Evolutionary conservation across 1,140 invertebrate species (phyloP).

Genomic region (Alviniconcha marisindica): DNA sequence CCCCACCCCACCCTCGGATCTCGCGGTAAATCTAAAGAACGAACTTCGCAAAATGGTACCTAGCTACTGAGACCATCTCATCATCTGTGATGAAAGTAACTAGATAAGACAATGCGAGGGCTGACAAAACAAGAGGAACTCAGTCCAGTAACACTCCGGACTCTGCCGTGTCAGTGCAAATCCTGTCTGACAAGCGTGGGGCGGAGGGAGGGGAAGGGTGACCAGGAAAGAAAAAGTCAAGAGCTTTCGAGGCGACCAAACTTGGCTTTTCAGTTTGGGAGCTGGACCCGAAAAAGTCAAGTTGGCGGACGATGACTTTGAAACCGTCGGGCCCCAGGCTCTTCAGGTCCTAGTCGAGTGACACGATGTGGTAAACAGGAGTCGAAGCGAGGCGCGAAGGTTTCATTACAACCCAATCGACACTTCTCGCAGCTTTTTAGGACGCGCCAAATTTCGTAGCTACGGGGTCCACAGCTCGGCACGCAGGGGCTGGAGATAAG

Average conservation of each 20-base stretch:
- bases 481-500: constrained; percentile 32
- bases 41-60: too few relatives aligned
- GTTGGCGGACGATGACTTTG: not conserved
- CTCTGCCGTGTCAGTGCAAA: too few relatives aligned
- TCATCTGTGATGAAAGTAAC: too few relatives aligned
- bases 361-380: constrained; percentile 60
- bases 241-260: not conserved
- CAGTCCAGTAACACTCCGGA: too few relatives aligned
- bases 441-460: not conserved
- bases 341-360: not conserved
- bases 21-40: too few relatives aligned
- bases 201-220: too few relatives aligned
- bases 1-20: too few relatives aligned
- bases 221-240: not conserved
- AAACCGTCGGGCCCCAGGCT: not conserved
- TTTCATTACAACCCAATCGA: constrained; percentile 23
- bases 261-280: not conserved
- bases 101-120: too few relatives aligned
- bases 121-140: too few relatives aligned
- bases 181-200: too few relatives aligned
- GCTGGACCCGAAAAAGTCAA: too few relatives aligned
- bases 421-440: not conserved
- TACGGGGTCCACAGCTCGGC: constrained; percentile 1
- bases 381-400: not conserved
- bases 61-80: too few relatives aligned